Conservation (phyloP, 2,797 vertebrate species). For the Fringilla coelebs region DNA sequence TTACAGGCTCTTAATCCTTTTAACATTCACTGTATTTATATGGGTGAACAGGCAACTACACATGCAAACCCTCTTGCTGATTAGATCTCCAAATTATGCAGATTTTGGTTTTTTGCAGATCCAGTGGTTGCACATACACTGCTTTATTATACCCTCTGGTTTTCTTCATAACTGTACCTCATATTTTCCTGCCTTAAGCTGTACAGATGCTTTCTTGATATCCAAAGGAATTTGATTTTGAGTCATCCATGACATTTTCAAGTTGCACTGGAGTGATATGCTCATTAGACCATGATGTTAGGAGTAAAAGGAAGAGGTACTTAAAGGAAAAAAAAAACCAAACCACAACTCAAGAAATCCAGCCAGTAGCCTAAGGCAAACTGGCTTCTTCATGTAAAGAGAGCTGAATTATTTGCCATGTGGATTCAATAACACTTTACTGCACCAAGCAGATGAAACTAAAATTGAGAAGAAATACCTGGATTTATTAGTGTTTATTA, state of each 20-base stretch:
- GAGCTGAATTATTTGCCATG: neutral
- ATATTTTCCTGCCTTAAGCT: constrained; percentile 2
- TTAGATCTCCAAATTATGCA: constrained; percentile 46
- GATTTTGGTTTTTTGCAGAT: neutral
- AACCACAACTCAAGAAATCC: neutral
- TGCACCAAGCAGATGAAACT: neutral
- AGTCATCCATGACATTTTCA: neutral
- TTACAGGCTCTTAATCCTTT: neutral
- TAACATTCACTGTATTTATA: neutral
- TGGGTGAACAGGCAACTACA: neutral
- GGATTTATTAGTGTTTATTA: neutral
- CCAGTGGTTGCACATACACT: neutral
- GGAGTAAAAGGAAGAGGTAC: neutral
- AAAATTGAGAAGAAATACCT: neutral
- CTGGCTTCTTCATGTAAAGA: neutral
- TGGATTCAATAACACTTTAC: neutral
- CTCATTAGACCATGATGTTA: neutral
- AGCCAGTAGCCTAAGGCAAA: neutral
- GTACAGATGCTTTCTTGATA: constrained; percentile 25
- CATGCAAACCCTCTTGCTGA: neutral
- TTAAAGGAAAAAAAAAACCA: neutral
- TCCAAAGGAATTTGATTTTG: constrained; percentile 4
- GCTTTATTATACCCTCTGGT: neutral
- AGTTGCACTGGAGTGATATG: neutral
- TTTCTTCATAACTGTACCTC: neutral